phyloP scores from a whole-genome alignment of 2,113 vertebrate genomes.

The Upupa epops region DNA sequence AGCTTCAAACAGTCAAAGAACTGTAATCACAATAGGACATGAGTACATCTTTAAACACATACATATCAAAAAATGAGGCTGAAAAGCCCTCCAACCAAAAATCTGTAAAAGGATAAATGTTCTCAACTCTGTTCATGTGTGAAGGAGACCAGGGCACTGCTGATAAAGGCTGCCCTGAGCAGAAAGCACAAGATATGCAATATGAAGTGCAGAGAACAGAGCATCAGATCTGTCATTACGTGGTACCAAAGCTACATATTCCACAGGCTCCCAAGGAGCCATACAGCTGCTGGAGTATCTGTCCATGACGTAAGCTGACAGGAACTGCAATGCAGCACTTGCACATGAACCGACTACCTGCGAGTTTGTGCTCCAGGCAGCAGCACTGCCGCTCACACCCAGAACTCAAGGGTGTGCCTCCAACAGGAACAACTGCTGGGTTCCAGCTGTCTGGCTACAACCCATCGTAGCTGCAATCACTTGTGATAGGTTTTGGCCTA shows the following conservation, averaged over 20 bases:
- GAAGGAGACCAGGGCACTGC: neutral
- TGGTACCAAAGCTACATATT: neutral
- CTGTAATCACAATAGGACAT: neutral
- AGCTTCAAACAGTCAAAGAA: slow-evolving; percentile 15
- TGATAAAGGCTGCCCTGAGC: neutral
- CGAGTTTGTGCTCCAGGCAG: neutral
- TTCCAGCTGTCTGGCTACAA: slow-evolving; percentile 20
- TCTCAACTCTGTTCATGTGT: neutral
- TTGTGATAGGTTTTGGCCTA: neutral
- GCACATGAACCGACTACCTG: neutral
- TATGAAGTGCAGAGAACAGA: neutral
- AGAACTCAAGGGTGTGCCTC: slow-evolving; percentile 49
- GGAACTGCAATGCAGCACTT: slow-evolving; percentile 67
- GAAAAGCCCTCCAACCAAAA: neutral
- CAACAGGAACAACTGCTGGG: neutral
- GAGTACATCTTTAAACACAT: neutral
- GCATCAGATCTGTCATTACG: neutral
- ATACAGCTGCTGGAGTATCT: neutral
- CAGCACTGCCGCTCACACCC: neutral
- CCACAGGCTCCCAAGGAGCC: neutral
- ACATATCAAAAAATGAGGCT: neutral
- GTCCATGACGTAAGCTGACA: slow-evolving; percentile 11
- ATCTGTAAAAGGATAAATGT: neutral
- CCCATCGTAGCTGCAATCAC: neutral
- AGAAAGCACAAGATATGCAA: neutral